Evolutionary conservation across 2,797 vertebrate genomes (phyloP), one percentile per base, ranked within the genome.

Genomic region (Cryptoprocta ferox): DNA sequence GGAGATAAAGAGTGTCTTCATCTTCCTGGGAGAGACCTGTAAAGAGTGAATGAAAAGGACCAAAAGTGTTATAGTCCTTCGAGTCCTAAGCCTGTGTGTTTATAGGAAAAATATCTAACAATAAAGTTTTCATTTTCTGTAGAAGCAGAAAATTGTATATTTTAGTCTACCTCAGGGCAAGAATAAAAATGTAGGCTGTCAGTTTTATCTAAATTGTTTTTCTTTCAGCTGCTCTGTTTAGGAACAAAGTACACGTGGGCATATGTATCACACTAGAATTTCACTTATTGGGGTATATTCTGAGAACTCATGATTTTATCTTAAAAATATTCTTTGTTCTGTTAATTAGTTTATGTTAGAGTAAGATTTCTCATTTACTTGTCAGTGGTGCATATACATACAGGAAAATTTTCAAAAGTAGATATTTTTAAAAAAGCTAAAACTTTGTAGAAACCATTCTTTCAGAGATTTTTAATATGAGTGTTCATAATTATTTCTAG

Each of bases 151-250:
- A 95, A 82, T 85, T 78, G 6, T 66, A 28, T 87, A 87, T 93
- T 95, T 96, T 90, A 37, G 19, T 94, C 21, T 86, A 48, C 19
- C 68, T 95, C 37, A 61, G 78, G 45, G 63, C 15, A 95, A 96
- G 76, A 89, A 83, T 91, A 78, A 93, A 91, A 94, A 83, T 84
- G 35, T 50, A 83, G 32, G 30, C 56, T 97, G 63, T 92, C 76
- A 75, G 13, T 86, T 96, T 94, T 89, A 93, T 68, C 71, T 94
- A 84, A 95, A 61, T 71, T 88, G 19, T 85, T 94, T 94, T 87
- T 75, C 70, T 82, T 83, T 39, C 24, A 70, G 56, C 35, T 85
- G 4, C 56, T 7, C 39, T 71, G 9, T 94, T 95, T 91, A 71
- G 78, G 48, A 82, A 18, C 8, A 92, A 66, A 89, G 50, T 45